Conservation (phyloP, 1,140 invertebrate genomes). For the Drosophila nigromelanica region DNA sequence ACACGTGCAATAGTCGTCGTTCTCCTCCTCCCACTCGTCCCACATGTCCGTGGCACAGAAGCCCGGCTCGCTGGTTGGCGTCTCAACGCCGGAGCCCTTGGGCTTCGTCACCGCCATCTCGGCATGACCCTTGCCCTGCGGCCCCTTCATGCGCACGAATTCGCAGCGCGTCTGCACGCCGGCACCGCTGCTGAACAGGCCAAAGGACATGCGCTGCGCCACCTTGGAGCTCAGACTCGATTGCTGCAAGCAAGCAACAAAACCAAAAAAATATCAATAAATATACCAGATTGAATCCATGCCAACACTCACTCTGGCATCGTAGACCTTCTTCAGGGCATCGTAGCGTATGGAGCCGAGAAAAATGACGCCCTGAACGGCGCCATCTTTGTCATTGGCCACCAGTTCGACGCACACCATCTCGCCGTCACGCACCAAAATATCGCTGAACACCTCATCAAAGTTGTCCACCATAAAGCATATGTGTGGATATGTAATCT, state of each 20-base stretch:
- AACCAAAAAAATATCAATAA: neutral
- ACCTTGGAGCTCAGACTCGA: slow-evolving; percentile 96
- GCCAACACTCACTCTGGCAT: slow-evolving; percentile 91
- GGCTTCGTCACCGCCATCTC: slow-evolving; percentile 98
- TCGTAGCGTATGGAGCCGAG: slow-evolving; percentile 98
- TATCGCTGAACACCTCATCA: slow-evolving; percentile 97
- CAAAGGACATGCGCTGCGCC: slow-evolving; percentile 98
- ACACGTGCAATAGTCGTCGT: slow-evolving; percentile 92
- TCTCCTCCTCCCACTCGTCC: slow-evolving; percentile 95
- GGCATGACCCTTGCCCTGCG: slow-evolving; percentile 97
- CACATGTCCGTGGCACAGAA: slow-evolving; percentile 92
- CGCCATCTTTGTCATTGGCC: slow-evolving; percentile 92
- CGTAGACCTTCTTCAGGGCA: slow-evolving; percentile 97
- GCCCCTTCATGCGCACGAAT: slow-evolving; percentile 99
- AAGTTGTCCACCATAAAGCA: slow-evolving; percentile 99
- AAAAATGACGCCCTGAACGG: slow-evolving; percentile 96
- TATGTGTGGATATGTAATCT: slow-evolving; percentile 99
- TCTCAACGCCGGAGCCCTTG: slow-evolving; percentile 95
- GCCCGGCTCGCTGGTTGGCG: slow-evolving; percentile 96
- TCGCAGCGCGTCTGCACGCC: slow-evolving; percentile 93
- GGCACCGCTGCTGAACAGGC: slow-evolving; percentile 90
- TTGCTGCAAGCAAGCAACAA: slow-evolving; percentile 86
- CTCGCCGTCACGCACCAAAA: slow-evolving; percentile 97
- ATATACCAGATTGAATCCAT: neutral
- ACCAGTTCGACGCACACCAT: slow-evolving; percentile 99